Conservation (phyloP, 2,888 invertebrate genomes). For the Drosophila eohydei region DNA sequence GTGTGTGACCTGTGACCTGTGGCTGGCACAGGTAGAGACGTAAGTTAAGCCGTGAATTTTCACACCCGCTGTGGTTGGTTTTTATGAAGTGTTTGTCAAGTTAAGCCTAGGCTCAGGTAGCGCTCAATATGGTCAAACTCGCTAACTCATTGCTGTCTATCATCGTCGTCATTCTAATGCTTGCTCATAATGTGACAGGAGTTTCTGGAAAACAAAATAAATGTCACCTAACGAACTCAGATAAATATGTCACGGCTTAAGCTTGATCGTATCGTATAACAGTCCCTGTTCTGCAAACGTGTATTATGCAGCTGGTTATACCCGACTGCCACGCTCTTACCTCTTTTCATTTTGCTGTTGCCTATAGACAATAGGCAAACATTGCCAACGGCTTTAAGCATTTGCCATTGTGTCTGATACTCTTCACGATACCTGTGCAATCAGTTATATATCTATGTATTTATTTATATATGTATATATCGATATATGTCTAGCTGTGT, state of each 20-base stretch:
- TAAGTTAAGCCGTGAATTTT: slow-evolving; percentile 69
- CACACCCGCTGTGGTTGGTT: slow-evolving; percentile 72
- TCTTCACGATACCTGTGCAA: not conserved
- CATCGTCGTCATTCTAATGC: slow-evolving; percentile 5
- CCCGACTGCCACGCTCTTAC: not conserved
- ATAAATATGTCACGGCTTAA: not conserved
- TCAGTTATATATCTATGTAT: not conserved
- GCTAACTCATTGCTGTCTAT: slow-evolving; percentile 41
- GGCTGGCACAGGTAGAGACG: slow-evolving; percentile 36
- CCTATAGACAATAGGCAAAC: slow-evolving; percentile 20
- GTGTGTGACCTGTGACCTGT: slow-evolving; percentile 21
- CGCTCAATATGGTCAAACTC: slow-evolving; percentile 32
- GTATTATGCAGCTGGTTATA: not conserved
- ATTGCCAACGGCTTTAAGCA: slow-evolving; percentile 32
- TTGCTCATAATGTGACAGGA: not conserved
- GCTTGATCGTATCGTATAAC: not conserved
- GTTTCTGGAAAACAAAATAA: not conserved
- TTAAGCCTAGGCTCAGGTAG: slow-evolving; percentile 36
- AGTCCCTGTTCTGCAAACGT: not conserved
- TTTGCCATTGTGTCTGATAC: slow-evolving; percentile 26
- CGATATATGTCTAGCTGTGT: not conserved
- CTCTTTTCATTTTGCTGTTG: not conserved
- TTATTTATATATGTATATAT: not conserved
- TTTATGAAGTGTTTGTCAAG: slow-evolving; percentile 52
- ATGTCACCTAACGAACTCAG: not conserved